A percentile compares a stretch with the other conserved stretches of the same genome.
Conservation (phyloP, 2,113 vertebrate genomes). For the Glaucomys volans region DNA sequence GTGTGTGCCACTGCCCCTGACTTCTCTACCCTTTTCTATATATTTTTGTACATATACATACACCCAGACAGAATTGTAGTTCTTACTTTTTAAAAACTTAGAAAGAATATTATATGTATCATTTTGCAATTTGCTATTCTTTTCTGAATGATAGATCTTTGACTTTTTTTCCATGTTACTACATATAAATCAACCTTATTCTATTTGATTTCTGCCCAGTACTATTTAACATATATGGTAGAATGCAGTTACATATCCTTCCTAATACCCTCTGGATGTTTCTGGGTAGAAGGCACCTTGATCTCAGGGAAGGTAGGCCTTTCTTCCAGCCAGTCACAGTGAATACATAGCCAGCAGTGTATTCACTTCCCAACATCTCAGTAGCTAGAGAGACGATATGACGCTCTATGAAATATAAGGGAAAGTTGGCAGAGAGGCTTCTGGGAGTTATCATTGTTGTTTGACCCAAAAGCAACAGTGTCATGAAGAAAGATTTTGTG, state of each 20-base stretch:
- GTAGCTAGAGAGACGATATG: background rate
- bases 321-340: background rate
- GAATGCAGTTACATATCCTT: background rate
- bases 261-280: background rate
- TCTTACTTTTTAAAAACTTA: background rate
- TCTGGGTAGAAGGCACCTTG: background rate
- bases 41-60: background rate
- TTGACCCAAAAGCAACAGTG: background rate
- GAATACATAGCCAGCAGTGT: no score
- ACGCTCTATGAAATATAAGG: background rate
- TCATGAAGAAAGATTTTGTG: background rate
- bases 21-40: background rate
- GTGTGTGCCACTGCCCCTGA: background rate
- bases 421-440: background rate
- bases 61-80: background rate
- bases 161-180: background rate
- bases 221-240: background rate
- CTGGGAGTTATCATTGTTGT: background rate
- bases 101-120: background rate
- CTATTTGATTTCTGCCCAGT: background rate
- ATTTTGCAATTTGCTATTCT: background rate
- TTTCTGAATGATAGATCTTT: conserved; percentile 1
- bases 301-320: background rate
- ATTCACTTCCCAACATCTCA: background rate
- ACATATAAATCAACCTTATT: background rate